Evolutionary conservation across 2,113 vertebrate genomes (phyloP).

Genomic region (Verasper variegatus): DNA sequence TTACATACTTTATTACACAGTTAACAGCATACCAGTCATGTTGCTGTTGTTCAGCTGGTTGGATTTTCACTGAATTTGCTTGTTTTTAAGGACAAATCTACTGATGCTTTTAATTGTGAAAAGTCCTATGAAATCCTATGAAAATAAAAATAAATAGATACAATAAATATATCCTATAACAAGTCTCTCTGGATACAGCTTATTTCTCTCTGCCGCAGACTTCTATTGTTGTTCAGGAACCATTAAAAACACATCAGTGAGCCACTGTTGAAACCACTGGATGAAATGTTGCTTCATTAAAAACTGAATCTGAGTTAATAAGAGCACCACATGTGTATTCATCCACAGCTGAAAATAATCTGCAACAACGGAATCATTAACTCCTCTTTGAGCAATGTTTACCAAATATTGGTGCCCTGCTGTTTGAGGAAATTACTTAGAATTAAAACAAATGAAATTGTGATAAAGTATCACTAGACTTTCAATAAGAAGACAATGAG

Average conservation of each 20-base stretch:
- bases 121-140: background rate
- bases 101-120: background rate
- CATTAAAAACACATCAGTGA: slow-evolving; percentile 1
- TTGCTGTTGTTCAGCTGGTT: slow-evolving; percentile 35
- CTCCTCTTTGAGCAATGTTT: background rate
- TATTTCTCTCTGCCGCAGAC: background rate
- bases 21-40: slow-evolving; percentile 25
- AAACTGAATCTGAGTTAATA: background rate
- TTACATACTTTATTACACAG: slow-evolving; percentile 31
- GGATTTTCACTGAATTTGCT: background rate
- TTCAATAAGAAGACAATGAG: background rate
- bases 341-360: slow-evolving; percentile 7
- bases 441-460: background rate
- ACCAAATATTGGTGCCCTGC: background rate
- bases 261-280: background rate
- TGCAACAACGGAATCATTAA: background rate
- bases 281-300: background rate
- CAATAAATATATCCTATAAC: background rate
- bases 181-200: background rate
- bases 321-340: background rate
- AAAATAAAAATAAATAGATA: background rate
- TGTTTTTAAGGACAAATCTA: slow-evolving; percentile 2
- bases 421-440: background rate
- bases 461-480: background rate
- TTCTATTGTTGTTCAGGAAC: background rate